These are phyloP conservation scores for Diarsia dahlii DNA, from an alignment of 2,888 invertebrate genomes.

Conservation along the genomic window DNA sequence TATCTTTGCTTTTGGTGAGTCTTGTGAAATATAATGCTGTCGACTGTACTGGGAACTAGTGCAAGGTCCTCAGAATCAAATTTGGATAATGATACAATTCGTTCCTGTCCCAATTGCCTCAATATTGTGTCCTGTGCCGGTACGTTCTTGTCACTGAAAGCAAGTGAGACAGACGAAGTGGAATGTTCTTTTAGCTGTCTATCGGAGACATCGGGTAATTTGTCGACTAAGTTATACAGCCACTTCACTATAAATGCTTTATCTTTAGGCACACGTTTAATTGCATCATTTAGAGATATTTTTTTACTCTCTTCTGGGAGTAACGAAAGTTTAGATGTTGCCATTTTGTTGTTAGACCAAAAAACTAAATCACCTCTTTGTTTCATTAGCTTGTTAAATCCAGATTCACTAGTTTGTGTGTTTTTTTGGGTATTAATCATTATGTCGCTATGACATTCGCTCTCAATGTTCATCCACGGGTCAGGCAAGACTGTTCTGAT, in stretches of 20 bases:
- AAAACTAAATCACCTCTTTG: conserved; percentile 63
- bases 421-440: accelerated
- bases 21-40: conserved; percentile 32
- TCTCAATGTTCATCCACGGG: conserved; percentile 58
- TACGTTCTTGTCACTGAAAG: background rate
- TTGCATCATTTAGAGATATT: conserved; percentile 63
- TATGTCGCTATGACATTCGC: conserved; percentile 24
- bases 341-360: conserved; percentile 46
- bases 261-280: conserved; percentile 63
- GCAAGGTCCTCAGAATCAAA: background rate
- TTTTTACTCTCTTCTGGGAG: conserved; percentile 73
- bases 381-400: background rate
- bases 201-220: conserved; percentile 38
- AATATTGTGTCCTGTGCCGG: background rate
- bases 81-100: background rate
- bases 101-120: conserved; percentile 38
- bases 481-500: conserved; percentile 80
- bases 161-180: background rate
- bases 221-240: conserved; percentile 74
- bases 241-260: conserved; percentile 75
- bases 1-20: background rate
- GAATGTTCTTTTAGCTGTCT: background rate
- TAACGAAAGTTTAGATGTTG: conserved; percentile 72
- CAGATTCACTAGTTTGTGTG: background rate
- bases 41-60: background rate